These are phyloP conservation scores for Idaea dimidiata DNA, from an alignment of 2,888 invertebrate species.

Conservation along the genomic window DNA sequence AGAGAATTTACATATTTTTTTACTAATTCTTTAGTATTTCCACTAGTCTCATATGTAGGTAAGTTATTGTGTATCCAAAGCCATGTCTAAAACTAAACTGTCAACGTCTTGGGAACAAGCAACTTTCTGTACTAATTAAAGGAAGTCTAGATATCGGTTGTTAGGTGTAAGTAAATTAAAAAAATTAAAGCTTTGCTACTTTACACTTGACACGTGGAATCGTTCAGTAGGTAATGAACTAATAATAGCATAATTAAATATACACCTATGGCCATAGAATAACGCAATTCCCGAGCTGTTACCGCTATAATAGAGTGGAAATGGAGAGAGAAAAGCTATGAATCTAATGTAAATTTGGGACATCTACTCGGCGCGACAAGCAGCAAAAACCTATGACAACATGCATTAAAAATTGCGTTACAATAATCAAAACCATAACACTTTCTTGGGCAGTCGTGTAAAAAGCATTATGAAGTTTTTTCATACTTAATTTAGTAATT, in stretches of 20 bases:
- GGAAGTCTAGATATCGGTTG: conserved; percentile 1
- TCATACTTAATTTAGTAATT: too few relatives aligned
- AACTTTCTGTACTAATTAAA: not conserved
- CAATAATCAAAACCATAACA: too few relatives aligned
- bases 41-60: not conserved
- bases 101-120: not conserved
- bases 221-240: not conserved
- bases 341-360: too few relatives aligned
- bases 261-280: not conserved
- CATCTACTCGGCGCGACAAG: too few relatives aligned
- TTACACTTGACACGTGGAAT: conserved; percentile 16
- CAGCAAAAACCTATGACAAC: too few relatives aligned
- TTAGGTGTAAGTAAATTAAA: conserved; percentile 10
- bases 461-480: too few relatives aligned
- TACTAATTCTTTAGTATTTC: not conserved
- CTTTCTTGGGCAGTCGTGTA: too few relatives aligned
- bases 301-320: not conserved
- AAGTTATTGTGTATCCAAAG: not conserved
- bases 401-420: too few relatives aligned
- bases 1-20: not conserved
- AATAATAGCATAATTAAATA: not conserved
- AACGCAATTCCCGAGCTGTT: not conserved
- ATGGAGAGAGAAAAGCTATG: too few relatives aligned
- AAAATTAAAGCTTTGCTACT: conserved; percentile 8
- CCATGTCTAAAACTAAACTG: not conserved